Evolutionary conservation across 2,113 vertebrate species (phyloP).

Genomic region (Tupaia chinensis): DNA sequence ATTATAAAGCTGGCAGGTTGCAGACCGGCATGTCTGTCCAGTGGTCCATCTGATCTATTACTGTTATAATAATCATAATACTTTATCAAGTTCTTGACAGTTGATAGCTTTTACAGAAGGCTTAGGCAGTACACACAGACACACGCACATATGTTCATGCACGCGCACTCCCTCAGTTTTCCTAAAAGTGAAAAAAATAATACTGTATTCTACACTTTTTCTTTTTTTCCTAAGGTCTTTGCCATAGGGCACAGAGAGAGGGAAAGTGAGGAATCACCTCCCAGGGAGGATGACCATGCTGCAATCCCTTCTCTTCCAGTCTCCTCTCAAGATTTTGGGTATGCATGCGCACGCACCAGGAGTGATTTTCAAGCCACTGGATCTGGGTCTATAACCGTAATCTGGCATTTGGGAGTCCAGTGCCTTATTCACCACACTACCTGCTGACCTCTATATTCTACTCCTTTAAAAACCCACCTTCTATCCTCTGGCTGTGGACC

Average conservation of each 20-base stretch:
- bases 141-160: not conserved
- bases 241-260: no score
- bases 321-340: no score
- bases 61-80: not conserved
- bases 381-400: no score
- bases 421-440: no score
- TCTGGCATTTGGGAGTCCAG: no score
- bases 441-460: not conserved
- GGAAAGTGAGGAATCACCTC: no score
- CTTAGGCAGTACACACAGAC: not conserved
- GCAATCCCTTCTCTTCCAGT: no score
- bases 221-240: no score
- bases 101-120: not conserved
- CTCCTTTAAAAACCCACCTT: conserved; percentile 39
- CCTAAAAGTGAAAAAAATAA: not conserved
- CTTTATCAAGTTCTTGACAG: not conserved
- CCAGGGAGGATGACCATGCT: no score
- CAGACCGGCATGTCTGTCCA: not conserved
- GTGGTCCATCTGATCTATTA: not conserved
- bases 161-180: not conserved
- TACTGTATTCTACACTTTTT: not conserved
- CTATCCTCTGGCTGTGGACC: not conserved
- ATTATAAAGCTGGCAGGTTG: not conserved
- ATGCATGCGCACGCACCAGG: no score
- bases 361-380: no score